Evolutionary conservation across 1,140 invertebrate genomes (phyloP).

Genomic region (Lutraria rhynchaena): DNA sequence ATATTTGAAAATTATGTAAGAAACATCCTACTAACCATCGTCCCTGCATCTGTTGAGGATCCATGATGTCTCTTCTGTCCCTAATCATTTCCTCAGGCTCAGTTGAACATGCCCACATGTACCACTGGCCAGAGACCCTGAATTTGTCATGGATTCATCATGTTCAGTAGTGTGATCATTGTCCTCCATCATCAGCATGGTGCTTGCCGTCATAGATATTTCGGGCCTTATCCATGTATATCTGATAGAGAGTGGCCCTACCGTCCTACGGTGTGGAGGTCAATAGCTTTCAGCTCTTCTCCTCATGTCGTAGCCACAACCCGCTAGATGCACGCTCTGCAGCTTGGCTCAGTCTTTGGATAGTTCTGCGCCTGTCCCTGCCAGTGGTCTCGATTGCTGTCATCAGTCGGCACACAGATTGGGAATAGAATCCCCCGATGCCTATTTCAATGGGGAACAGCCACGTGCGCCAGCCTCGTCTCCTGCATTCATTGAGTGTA

Average conservation of each 20-base stretch:
- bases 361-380: background rate
- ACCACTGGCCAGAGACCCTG: no score
- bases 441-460: constrained; percentile 45
- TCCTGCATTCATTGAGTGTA: constrained; percentile 14
- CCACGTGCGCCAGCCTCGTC: constrained; percentile 40
- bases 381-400: constrained; percentile 19
- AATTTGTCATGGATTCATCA: no score
- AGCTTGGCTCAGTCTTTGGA: constrained; percentile 22
- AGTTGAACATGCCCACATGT: no score
- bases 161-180: constrained; percentile 9
- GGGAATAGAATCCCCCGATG: constrained; percentile 27
- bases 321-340: constrained; percentile 31
- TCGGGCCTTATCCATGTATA: constrained; percentile 45
- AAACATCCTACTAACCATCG: no score
- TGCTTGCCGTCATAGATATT: constrained; percentile 12
- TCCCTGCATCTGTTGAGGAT: no score
- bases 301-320: constrained; percentile 18
- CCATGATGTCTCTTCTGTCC: no score
- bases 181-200: constrained; percentile 41
- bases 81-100: no score
- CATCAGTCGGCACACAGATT: constrained; percentile 22
- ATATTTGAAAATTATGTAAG: no score
- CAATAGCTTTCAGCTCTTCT: constrained; percentile 29
- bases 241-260: constrained; percentile 13
- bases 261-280: constrained; percentile 6